Percentiles rank a stretch among this genome's conserved stretches.
These are phyloP conservation scores for Trichogramma pretiosum DNA, from an alignment of 1,140 invertebrate genomes.

Conservation along the genomic window DNA sequence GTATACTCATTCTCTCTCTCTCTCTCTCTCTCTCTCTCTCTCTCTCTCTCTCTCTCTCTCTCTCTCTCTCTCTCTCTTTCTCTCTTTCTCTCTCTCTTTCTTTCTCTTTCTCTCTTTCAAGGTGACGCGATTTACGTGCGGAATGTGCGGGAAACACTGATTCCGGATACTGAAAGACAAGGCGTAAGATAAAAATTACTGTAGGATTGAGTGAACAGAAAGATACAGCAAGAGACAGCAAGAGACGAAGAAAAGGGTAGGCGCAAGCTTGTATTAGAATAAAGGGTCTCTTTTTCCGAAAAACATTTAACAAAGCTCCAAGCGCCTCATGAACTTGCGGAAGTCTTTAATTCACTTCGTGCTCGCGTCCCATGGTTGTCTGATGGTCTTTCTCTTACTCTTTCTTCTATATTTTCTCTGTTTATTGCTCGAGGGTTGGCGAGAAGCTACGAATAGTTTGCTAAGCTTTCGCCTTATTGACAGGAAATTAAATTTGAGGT, in stretches of 20 bases:
- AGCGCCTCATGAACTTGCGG: constrained; percentile 13
- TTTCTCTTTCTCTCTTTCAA: constrained; percentile 7
- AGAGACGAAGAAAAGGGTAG: constrained; percentile 1
- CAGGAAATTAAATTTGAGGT: constrained; percentile 10
- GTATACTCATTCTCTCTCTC: constrained; percentile 18
- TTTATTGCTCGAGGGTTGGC: neutral
- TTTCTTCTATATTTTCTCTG: no score
- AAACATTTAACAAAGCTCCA: constrained; percentile 11
- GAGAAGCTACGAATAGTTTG: neutral
- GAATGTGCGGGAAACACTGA: constrained; percentile 23
- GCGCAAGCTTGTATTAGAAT: constrained; percentile 7
- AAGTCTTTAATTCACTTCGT: constrained; percentile 17
- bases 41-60: constrained; percentile 4
- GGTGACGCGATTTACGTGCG: constrained; percentile 24
- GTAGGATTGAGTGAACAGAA: neutral
- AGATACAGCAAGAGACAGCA: neutral
- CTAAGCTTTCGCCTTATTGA: constrained; percentile 6
- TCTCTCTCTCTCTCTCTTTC: no score
- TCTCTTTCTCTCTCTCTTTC: no score
- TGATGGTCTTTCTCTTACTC: no score
- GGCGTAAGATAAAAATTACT: constrained; percentile 5
- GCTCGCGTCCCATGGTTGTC: no score
- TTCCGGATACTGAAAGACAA: constrained; percentile 14
- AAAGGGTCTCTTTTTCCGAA: constrained; percentile 16
- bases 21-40: constrained; percentile 17